phyloP scores from a whole-genome alignment of 2,797 vertebrate genomes.

The Onychomys torridus region DNA sequence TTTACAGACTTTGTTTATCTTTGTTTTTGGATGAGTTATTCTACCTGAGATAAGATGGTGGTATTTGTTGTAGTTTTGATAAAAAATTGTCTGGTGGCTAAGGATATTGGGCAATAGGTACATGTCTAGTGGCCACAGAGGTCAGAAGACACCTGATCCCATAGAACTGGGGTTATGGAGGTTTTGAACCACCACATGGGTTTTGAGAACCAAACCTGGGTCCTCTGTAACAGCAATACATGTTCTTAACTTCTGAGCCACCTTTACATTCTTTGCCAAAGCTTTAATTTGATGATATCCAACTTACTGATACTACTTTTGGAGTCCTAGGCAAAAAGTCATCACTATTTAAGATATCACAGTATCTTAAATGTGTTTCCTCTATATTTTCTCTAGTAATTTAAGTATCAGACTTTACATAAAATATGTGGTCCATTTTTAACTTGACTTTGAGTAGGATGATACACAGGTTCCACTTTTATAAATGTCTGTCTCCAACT shows the following conservation, averaged over 20 bases:
- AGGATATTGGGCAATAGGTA: no score
- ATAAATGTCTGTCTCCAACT: not conserved
- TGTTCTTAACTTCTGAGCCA: not conserved
- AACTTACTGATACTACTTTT: not conserved
- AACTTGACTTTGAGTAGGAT: not conserved
- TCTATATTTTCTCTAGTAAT: not conserved
- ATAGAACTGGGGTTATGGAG: no score
- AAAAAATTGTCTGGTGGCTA: not conserved
- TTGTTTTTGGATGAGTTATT: not conserved
- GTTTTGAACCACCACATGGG: not conserved
- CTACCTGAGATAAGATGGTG: not conserved
- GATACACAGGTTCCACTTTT: not conserved
- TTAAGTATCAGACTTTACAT: not conserved
- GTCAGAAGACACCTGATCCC: not conserved
- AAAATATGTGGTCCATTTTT: not conserved
- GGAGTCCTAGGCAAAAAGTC: not conserved
- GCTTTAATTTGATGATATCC: not conserved
- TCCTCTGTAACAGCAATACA: not conserved
- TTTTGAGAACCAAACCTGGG: not conserved
- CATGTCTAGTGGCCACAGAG: not conserved
- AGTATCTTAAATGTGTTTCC: not conserved
- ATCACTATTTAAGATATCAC: not conserved
- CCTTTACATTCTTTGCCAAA: not conserved
- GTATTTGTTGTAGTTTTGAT: not conserved
- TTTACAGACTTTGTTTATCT: not conserved